Conservation (phyloP, 2,113 vertebrate genomes). For the Cromileptes altivelis region DNA sequence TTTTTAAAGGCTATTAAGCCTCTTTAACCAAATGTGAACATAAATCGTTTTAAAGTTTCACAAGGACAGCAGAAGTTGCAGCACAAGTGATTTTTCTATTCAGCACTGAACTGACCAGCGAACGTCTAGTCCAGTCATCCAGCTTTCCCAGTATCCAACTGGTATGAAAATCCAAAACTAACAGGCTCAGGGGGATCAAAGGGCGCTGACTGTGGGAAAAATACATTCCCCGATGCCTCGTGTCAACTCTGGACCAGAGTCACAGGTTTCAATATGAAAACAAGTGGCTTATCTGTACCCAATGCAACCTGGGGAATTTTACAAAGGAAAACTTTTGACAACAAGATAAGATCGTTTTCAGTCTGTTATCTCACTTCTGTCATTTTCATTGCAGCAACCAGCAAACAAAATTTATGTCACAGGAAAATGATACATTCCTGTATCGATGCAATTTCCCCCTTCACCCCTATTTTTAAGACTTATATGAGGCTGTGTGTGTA, state of each 20-base stretch:
- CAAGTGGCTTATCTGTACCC: constrained; percentile 60
- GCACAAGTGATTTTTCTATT: background rate
- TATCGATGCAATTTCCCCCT: too few species aligned
- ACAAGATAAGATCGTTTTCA: too few species aligned
- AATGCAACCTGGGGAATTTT: constrained; percentile 11
- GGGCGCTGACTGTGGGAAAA: constrained; percentile 43
- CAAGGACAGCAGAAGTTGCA: background rate
- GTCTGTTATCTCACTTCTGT: too few species aligned
- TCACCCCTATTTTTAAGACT: background rate
- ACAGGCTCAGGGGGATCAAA: constrained; percentile 66
- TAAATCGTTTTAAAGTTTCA: background rate
- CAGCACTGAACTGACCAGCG: background rate
- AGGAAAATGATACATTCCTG: too few species aligned
- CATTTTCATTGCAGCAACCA: too few species aligned
- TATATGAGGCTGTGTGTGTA: background rate
- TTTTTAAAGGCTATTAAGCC: background rate
- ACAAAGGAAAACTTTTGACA: background rate
- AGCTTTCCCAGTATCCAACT: constrained; percentile 36
- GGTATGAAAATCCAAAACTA: constrained; percentile 61
- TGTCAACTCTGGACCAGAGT: constrained; percentile 57
- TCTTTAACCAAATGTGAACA: background rate
- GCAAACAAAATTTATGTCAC: too few species aligned
- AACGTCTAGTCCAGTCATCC: constrained; percentile 2
- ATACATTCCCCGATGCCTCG: constrained; percentile 46
- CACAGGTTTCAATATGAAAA: constrained; percentile 48